Evolutionary conservation across 2,113 vertebrate genomes (phyloP), one percentile per base, ranked within the genome.

Genomic region (Papio anubis): DNA sequence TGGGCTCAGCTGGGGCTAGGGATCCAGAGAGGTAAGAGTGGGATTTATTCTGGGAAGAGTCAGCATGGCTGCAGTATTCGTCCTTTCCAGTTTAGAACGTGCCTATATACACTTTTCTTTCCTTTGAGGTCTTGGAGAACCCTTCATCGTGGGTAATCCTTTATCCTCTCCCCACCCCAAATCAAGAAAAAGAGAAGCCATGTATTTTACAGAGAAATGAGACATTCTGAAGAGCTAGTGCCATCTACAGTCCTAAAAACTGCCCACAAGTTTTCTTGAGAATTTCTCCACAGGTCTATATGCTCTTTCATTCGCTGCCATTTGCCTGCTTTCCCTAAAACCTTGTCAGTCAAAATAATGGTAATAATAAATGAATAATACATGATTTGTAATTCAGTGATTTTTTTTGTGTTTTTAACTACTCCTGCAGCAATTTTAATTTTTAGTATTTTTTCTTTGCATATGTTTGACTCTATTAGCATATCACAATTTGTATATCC

Each of bases 181-280:
- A 59, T 64, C 68, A 92, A 96, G 88, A 68, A 95, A 93, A 92
- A 72, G 20, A 64, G 72, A 94, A 90, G 35, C 48, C 66, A 83
- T 82, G 50, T 32, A 90, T 96, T 96, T 97, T 81, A 93, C 30
- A 95, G 75, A 88, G 55, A 70, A 95, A 88, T 57, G 21, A 93
- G 21, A 45, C 27, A 88, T 95, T 93, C 18, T 92, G 81, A 97
- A 97, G 94, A 96, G 90, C 97, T 94, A 93, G 90, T 93, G 94
- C 96, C 96, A 97, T 81, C 96, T 97, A 90, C 83, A 97, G 96
- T 94, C 85, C 64, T 95, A 70, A 95, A 94, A 93, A 40, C 55
- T 95, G 61, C 18, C 95, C 80, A 76, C 35, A 88, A 43, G 20
- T 50, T 95, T 89, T 90, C 48, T 83, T 75, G 27, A 75, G 61